phyloP scores from a whole-genome alignment of 1,140 invertebrate genomes.

The Oncopeltus fasciatus region DNA sequence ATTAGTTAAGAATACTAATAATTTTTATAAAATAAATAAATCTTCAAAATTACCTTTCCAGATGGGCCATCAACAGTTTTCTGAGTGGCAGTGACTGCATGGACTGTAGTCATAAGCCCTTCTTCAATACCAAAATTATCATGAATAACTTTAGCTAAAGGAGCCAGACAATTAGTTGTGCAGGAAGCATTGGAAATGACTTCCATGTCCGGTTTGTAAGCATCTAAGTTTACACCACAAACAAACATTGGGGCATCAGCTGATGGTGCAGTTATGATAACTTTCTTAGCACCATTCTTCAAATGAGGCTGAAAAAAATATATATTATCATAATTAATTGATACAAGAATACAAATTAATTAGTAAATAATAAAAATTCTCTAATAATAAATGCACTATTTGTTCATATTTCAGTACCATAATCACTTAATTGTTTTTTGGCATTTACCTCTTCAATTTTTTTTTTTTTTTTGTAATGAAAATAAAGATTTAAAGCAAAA shows the following conservation, averaged over 20 bases:
- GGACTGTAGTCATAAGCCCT: constrained; percentile 97
- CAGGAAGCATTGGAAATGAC: constrained; percentile 94
- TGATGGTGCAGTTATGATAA: constrained; percentile 94
- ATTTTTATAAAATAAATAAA: background rate
- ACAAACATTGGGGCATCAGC: constrained; percentile 98
- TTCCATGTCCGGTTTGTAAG: constrained; percentile 66
- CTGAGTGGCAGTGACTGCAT: constrained; percentile 93
- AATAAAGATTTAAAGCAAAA: no score
- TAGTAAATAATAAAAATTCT: no score
- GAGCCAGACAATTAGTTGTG: constrained; percentile 98
- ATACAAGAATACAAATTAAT: no score
- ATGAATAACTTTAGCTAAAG: constrained; percentile 82
- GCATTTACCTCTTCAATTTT: no score
- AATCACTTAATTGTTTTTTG: no score
- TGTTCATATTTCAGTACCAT: no score
- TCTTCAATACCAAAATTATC: constrained; percentile 93
- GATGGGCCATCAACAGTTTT: constrained; percentile 96
- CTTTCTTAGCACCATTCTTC: constrained; percentile 88
- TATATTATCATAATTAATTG: no score
- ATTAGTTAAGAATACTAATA: no score
- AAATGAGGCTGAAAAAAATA: constrained; percentile 40
- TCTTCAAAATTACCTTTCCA: constrained; percentile 52
- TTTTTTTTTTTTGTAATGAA: no score
- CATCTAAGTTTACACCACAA: constrained; percentile 84
- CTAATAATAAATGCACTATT: no score